Conservation (phyloP, 2,888 invertebrate species). For the Ormyrus rosae region DNA sequence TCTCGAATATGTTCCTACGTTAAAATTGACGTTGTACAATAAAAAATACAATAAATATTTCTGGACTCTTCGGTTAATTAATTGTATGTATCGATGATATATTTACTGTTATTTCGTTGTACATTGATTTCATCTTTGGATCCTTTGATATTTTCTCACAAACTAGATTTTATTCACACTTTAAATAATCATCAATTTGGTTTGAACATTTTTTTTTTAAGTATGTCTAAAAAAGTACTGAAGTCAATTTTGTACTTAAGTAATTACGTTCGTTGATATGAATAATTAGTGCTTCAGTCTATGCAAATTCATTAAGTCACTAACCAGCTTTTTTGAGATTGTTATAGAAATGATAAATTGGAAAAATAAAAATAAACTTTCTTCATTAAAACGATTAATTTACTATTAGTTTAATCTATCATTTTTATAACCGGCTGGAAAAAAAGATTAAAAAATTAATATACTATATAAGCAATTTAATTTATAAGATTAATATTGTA, state of each 20-base stretch:
- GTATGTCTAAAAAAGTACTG: conserved; percentile 38
- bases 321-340: too few relatives aligned
- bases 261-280: conserved; percentile 52
- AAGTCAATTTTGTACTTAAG: conserved; percentile 47
- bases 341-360: too few relatives aligned
- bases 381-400: too few relatives aligned
- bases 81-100: neutral
- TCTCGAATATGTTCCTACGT: conserved; percentile 13
- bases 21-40: conserved; percentile 39
- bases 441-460: too few relatives aligned
- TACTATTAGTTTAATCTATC: too few relatives aligned
- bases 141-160: neutral
- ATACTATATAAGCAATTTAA: too few relatives aligned
- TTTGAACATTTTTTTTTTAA: neutral
- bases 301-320: conserved; percentile 32
- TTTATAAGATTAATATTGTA: too few relatives aligned
- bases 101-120: conserved; percentile 30
- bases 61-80: conserved; percentile 4
- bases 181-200: conserved; percentile 7
- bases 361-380: too few relatives aligned
- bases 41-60: conserved; percentile 8
- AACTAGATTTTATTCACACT: neutral
- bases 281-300: conserved; percentile 55
- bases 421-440: too few relatives aligned
- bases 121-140: neutral